A percentile compares a stretch with the other conserved stretches of the same genome.
Evolutionary conservation across 2,113 vertebrate genomes (phyloP).

Genomic region (Apodemus speciosus): DNA sequence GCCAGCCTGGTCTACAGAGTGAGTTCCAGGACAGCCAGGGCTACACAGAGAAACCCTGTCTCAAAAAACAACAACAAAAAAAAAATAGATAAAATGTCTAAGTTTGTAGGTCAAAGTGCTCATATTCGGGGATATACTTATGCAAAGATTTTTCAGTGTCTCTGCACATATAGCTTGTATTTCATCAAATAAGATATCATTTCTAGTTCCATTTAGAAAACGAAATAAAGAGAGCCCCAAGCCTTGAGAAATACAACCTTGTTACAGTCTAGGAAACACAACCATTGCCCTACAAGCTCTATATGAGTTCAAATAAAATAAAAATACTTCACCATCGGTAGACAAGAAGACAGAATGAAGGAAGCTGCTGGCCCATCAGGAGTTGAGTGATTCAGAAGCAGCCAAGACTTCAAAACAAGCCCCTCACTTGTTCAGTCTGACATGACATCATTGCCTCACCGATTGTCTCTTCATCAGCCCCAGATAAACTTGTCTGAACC

Average conservation of each 20-base stretch:
- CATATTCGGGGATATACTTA: neutral
- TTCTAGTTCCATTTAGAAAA: constrained; percentile 44
- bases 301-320: neutral
- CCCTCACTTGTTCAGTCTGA: neutral
- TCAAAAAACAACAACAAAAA: too few relatives aligned
- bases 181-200: neutral
- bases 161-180: neutral
- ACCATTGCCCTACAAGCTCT: neutral
- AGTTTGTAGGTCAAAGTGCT: neutral
- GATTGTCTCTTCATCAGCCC: neutral
- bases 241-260: neutral
- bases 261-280: constrained; percentile 2
- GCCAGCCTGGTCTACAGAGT: too few relatives aligned
- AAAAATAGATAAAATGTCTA: neutral
- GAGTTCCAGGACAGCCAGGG: too few relatives aligned
- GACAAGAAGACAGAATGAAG: neutral
- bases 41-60: too few relatives aligned
- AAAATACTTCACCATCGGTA: neutral
- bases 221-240: constrained; percentile 17
- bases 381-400: neutral
- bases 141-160: neutral
- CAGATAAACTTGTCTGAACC: neutral
- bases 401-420: neutral
- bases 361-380: neutral
- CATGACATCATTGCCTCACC: neutral